phyloP scores from a whole-genome alignment of 2,113 vertebrate species.

The Xyliphius kryptos region DNA sequence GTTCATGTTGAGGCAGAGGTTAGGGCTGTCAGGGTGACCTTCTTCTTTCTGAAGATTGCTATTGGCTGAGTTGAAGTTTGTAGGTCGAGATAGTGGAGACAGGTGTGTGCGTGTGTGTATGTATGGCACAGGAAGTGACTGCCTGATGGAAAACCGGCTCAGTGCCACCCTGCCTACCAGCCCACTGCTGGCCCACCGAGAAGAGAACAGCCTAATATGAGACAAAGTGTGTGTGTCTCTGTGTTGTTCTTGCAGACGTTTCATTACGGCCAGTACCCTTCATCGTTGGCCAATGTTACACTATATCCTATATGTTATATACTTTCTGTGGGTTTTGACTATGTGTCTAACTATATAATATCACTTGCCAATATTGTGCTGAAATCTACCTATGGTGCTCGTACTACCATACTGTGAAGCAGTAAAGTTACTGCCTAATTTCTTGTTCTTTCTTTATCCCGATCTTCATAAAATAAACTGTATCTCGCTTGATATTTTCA shows the following conservation, averaged over 20 bases:
- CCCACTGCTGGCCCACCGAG: constrained; percentile 30
- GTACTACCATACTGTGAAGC: too few species aligned
- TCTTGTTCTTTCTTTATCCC: too few species aligned
- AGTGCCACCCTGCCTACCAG: constrained; percentile 27
- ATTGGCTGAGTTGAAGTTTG: constrained; percentile 22
- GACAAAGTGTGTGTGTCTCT: constrained; percentile 15
- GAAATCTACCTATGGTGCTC: too few species aligned
- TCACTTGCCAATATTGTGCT: too few species aligned
- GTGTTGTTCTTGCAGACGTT: constrained; percentile 29
- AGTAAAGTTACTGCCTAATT: too few species aligned
- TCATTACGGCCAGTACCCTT: constrained; percentile 31
- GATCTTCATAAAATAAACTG: too few species aligned
- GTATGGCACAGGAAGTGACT: constrained; percentile 10
- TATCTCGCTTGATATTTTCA: too few species aligned
- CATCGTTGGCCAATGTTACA: constrained; percentile 26
- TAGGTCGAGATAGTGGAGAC: constrained; percentile 15
- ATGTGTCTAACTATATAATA: too few species aligned
- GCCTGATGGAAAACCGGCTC: constrained; percentile 38
- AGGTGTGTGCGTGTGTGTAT: constrained; percentile 22
- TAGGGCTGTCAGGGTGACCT: constrained; percentile 31
- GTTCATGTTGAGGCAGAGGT: not conserved
- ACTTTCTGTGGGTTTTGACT: too few species aligned
- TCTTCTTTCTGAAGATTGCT: constrained; percentile 6
- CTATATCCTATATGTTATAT: too few species aligned
- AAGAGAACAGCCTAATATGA: constrained; percentile 24